These are phyloP conservation scores for Scaptomyza polygonia DNA, from an alignment of 2,888 invertebrate genomes.

Conservation along the genomic window DNA sequence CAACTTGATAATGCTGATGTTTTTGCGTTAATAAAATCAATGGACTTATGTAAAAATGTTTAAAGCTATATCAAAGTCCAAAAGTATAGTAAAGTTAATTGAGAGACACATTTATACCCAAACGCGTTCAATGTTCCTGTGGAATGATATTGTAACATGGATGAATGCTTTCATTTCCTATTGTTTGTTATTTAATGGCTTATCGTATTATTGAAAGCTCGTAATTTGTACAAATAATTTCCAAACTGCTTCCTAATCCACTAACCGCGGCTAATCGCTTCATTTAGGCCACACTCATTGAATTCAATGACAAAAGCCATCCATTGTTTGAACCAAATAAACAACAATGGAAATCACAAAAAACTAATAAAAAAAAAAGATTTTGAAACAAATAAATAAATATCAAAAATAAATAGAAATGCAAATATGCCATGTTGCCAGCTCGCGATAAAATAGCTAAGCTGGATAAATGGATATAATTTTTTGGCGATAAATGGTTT, in stretches of 20 bases:
- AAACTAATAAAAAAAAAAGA: constrained; percentile 5
- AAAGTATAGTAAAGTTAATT: too few relatives aligned
- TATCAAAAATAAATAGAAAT: constrained; percentile 18
- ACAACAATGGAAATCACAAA: constrained; percentile 14
- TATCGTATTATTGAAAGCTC: not conserved
- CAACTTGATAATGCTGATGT: not conserved
- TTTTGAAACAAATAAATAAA: constrained; percentile 1
- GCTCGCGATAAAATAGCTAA: constrained; percentile 34
- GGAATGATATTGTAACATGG: not conserved
- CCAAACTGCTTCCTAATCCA: constrained; percentile 14
- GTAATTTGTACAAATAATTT: constrained; percentile 5
- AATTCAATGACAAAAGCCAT: constrained; percentile 20
- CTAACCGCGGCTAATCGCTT: constrained; percentile 27
- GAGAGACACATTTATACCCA: not conserved
- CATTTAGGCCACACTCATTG: constrained; percentile 19
- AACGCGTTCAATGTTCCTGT: not conserved
- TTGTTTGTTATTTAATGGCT: constrained; percentile 1
- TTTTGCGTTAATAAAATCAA: too few relatives aligned
- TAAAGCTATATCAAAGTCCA: too few relatives aligned
- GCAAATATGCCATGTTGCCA: constrained; percentile 31
- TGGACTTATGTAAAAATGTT: too few relatives aligned
- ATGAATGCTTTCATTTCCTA: not conserved
- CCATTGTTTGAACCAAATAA: constrained; percentile 11
- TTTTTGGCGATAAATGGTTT: constrained; percentile 12
- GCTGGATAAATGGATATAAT: constrained; percentile 18